A percentile compares a stretch with the other conserved stretches of the same genome.
These are phyloP conservation scores for Monopterus albus DNA, from an alignment of 2,113 vertebrate species.

Conservation along the genomic window DNA sequence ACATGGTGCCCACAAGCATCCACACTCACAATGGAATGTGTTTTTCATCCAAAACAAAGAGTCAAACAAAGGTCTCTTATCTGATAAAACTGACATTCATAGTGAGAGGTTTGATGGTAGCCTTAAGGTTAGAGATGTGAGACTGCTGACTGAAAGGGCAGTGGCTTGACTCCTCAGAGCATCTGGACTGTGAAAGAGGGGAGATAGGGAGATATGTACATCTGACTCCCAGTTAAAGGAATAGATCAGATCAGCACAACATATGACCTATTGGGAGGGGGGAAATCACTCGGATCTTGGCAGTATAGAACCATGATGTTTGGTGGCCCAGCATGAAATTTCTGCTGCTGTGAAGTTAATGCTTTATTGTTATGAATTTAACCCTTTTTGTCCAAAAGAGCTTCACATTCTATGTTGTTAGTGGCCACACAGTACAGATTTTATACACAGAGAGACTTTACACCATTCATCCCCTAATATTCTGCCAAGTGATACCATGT, in stretches of 20 bases:
- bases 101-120: neutral
- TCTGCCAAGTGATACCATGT: constrained; percentile 10
- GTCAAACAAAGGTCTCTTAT: constrained; percentile 38
- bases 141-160: neutral
- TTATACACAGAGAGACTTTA: neutral
- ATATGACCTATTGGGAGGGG: too few species aligned
- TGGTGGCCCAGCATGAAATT: too few species aligned
- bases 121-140: neutral
- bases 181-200: too few species aligned
- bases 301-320: too few species aligned
- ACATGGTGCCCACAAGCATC: constrained; percentile 61
- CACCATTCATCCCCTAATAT: neutral
- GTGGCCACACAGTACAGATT: neutral
- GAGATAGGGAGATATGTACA: neutral
- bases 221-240: neutral
- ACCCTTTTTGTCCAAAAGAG: too few species aligned
- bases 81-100: constrained; percentile 28
- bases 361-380: too few species aligned
- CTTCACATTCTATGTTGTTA: too few species aligned
- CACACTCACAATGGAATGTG: constrained; percentile 51
- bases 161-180: neutral
- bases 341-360: too few species aligned
- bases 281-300: too few species aligned
- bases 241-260: too few species aligned
- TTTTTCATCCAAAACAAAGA: constrained; percentile 58